A percentile compares a stretch with the other conserved stretches of the same genome.
Evolutionary conservation across 2,113 vertebrate species (phyloP).

Genomic region (Plotosus lineatus): DNA sequence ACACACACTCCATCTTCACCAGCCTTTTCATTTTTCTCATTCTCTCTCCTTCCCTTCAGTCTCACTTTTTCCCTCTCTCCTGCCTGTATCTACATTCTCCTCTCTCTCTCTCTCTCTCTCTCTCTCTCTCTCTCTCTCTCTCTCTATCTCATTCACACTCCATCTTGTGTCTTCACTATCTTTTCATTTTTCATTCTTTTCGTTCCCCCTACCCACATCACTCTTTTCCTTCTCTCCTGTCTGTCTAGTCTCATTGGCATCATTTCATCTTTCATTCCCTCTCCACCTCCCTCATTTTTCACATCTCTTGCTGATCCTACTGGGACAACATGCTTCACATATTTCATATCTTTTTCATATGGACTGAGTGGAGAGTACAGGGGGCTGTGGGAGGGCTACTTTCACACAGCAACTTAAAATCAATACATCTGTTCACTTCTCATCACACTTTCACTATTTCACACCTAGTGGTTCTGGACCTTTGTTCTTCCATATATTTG

Average conservation of each 20-base stretch:
- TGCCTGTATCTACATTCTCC: neutral
- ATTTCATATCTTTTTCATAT: conserved; percentile 17
- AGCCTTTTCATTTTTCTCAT: neutral
- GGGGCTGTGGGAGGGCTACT: neutral
- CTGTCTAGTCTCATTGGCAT: neutral
- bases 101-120: neutral
- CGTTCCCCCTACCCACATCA: neutral
- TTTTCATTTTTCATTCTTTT: neutral
- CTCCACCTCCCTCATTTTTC: conserved; percentile 12
- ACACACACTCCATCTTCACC: neutral
- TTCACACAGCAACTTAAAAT: neutral
- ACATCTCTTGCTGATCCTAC: neutral
- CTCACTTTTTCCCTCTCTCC: neutral
- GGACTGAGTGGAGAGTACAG: neutral
- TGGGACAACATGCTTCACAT: neutral
- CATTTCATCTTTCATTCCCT: neutral
- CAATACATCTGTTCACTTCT: conserved; percentile 33
- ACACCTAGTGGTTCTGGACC: conserved; percentile 14
- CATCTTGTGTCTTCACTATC: neutral
- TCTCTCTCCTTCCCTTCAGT: neutral
- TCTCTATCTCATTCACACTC: neutral
- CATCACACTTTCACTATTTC: conserved; percentile 5
- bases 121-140: neutral
- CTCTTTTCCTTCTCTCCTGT: neutral
- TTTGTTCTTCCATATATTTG: conserved; percentile 12